phyloP scores from a whole-genome alignment of 1,140 invertebrate species.

The Apis laboriosa region DNA sequence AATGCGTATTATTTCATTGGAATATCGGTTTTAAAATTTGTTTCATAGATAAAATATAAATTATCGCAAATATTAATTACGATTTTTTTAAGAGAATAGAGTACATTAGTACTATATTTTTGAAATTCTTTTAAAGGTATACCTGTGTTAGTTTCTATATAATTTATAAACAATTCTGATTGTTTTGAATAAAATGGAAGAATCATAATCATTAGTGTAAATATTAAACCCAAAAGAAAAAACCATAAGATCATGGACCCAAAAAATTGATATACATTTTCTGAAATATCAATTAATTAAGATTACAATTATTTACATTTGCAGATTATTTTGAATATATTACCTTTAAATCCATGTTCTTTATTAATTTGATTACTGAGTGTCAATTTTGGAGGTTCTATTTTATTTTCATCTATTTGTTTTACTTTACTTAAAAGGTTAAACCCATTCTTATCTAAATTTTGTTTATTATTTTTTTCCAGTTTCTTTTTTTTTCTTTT shows the following conservation, averaged over 20 bases:
- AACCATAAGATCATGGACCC: constrained; percentile 46
- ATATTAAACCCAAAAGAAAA: constrained; percentile 54
- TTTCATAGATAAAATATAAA: constrained; percentile 58
- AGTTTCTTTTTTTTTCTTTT: constrained; percentile 68
- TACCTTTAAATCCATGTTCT: constrained; percentile 36
- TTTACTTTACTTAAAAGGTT: neutral
- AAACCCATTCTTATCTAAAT: constrained; percentile 10
- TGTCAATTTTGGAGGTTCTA: neutral
- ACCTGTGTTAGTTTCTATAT: constrained; percentile 64
- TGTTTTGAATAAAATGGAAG: constrained; percentile 64
- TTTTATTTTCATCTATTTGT: neutral
- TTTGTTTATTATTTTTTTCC: constrained; percentile 33
- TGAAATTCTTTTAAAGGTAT: constrained; percentile 69
- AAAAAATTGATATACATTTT: neutral
- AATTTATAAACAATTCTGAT: constrained; percentile 61
- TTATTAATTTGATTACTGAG: neutral
- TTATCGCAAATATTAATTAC: constrained; percentile 39
- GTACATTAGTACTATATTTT: constrained; percentile 49
- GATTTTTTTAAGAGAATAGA: constrained; percentile 47
- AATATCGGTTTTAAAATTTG: constrained; percentile 38
- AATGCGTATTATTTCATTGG: neutral
- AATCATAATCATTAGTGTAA: constrained; percentile 47
- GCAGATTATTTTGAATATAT: neutral
- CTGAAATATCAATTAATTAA: constrained; percentile 15
- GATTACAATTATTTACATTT: neutral